Percentiles rank a stretch among this genome's conserved stretches.
Conservation (phyloP, 2,797 vertebrate species). For the Triplophysa yarkandensis region DNA sequence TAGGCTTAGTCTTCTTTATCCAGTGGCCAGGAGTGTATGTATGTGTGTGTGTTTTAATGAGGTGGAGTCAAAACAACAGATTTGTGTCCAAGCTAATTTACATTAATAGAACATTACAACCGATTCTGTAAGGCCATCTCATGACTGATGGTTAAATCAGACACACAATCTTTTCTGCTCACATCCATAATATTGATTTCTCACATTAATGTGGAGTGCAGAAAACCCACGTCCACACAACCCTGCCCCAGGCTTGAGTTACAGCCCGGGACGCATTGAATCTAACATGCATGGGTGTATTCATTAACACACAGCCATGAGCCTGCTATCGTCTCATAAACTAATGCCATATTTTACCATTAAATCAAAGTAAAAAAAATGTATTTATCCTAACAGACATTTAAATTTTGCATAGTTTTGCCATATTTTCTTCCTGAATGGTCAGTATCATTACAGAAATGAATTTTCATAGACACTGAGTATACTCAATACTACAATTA, state of each 20-base stretch:
- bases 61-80: not conserved
- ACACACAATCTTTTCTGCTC: slow-evolving; percentile 33
- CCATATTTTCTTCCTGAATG: too few species aligned
- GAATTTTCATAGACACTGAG: too few species aligned
- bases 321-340: not conserved
- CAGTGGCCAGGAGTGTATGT: slow-evolving; percentile 41
- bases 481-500: too few species aligned
- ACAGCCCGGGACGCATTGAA: slow-evolving; percentile 23
- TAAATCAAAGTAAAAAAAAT: not conserved
- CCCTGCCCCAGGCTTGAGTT: slow-evolving; percentile 31
- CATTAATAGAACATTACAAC: slow-evolving; percentile 34
- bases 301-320: slow-evolving; percentile 20
- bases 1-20: slow-evolving; percentile 22
- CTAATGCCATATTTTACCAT: not conserved
- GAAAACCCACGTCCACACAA: slow-evolving; percentile 27
- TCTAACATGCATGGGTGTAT: slow-evolving; percentile 18
- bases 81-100: slow-evolving; percentile 23
- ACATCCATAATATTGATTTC: slow-evolving; percentile 41
- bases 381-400: too few species aligned
- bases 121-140: slow-evolving; percentile 35
- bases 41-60: not conserved
- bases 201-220: slow-evolving; percentile 33
- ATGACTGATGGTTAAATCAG: slow-evolving; percentile 39
- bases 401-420: too few species aligned
- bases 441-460: too few species aligned